Evolutionary conservation across 2,113 vertebrate species (phyloP).

Genomic region (Accipiter virgatus): DNA sequence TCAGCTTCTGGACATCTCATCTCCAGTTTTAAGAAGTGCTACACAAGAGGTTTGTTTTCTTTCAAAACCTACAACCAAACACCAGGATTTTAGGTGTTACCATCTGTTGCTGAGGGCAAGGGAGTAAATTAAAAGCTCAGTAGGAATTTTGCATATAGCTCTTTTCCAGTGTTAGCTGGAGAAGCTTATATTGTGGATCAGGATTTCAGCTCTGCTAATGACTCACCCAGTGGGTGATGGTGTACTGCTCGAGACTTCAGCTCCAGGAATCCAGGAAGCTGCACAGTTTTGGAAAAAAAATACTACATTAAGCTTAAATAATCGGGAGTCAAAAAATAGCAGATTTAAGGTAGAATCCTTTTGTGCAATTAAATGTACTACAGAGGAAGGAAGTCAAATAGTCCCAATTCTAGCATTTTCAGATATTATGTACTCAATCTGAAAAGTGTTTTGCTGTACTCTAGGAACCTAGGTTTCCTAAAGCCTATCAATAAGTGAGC

Average conservation of each 20-base stretch:
- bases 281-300: neutral
- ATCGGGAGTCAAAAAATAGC: neutral
- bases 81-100: neutral
- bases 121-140: neutral
- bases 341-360: neutral
- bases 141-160: neutral
- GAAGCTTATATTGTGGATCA: neutral
- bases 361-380: neutral
- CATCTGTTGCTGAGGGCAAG: neutral
- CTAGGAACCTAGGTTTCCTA: neutral
- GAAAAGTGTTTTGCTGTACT: neutral
- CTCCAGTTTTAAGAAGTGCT: neutral
- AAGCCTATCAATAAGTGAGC: neutral
- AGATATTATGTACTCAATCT: neutral
- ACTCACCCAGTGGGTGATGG: neutral
- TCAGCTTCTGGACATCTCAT: neutral
- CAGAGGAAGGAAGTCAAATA: neutral
- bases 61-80: neutral
- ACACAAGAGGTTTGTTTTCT: neutral
- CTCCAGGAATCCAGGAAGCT: neutral
- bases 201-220: neutral
- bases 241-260: neutral
- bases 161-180: neutral
- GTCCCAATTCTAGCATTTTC: neutral
- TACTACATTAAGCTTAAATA: neutral